Evolutionary conservation across 2,797 vertebrate genomes (phyloP), one percentile per base, ranked within the genome.

Genomic region (Melanitta fusca): DNA sequence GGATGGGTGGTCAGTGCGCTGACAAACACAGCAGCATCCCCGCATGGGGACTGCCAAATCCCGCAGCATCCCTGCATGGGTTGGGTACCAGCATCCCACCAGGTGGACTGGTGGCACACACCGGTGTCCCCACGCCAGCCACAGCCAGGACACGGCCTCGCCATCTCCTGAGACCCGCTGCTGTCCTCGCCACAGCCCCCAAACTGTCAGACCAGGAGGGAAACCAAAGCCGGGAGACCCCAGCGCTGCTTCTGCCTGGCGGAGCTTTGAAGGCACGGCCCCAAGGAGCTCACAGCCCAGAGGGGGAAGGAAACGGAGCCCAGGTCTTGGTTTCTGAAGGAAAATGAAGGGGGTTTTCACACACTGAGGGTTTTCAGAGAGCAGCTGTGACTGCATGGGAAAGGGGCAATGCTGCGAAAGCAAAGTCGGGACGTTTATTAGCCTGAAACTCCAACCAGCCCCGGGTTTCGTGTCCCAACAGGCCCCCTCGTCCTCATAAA

Each of bases 241-340:
- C 0, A 24, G 49, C 43, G 60, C 14, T 1, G 18, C 3, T 54
- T 30, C 69, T 47, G 77, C 57, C 28, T 51, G 51, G 51, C 8
- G 11, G 24, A 51, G 51, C n/a, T 22, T 19, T 19, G 39, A 32
- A 19, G 54, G 18, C 32, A 19, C 13, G 8, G 11, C 20, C 10
- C 4, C 0, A 3, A 54, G 89, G 15, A 56, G 22, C 39, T 77
- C 56, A 9, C 22, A 41, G 80, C 38, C 45, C 51, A 3, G 20
- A 0, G 10, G 24, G 69, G 5, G 45, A 71, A 43, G 34, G 19
- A 51, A 80, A 56, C 0, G 0, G n/a, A 10, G 10, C n/a, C 39
- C 15, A 4, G 21, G 30, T 8, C 34, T 28, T 2, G 13, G 14
- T 79, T 54, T 34, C n/a, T 49, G 47, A 12, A 39, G 30, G 1